These are phyloP conservation scores for Chrysomallon squamiferum DNA, from an alignment of 1,140 invertebrate species.

Conservation along the genomic window DNA sequence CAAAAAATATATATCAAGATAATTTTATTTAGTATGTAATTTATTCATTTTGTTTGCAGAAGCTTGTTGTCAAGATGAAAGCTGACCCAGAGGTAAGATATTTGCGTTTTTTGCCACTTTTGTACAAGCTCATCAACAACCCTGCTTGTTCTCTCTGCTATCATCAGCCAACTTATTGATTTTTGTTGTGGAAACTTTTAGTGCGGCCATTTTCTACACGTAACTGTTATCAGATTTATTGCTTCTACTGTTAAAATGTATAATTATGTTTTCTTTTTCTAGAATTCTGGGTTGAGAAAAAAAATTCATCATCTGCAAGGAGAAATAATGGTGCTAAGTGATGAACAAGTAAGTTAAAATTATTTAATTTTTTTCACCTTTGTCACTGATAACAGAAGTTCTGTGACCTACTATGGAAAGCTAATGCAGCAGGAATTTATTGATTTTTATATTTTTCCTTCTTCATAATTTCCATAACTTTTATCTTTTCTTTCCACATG, in stretches of 20 bases:
- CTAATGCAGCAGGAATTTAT: slow-evolving; percentile 20
- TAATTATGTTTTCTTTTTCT: slow-evolving; percentile 18
- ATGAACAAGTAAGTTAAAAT: slow-evolving; percentile 49
- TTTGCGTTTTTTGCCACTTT: slow-evolving; percentile 13
- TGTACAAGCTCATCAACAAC: slow-evolving; percentile 12
- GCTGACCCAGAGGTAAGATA: slow-evolving; percentile 49
- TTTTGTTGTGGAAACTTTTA: slow-evolving; percentile 42
- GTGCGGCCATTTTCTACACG: slow-evolving; percentile 27
- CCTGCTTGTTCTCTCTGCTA: slow-evolving; percentile 13
- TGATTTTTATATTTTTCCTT: no score
- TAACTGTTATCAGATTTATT: slow-evolving; percentile 22
- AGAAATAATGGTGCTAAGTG: slow-evolving; percentile 51
- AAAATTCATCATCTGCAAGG: slow-evolving; percentile 46
- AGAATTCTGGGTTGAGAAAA: slow-evolving; percentile 52
- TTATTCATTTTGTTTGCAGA: slow-evolving; percentile 37
- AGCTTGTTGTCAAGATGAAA: slow-evolving; percentile 49
- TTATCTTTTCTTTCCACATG: slow-evolving; percentile 17
- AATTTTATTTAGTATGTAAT: background rate
- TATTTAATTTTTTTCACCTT: slow-evolving; percentile 15
- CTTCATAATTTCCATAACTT: slow-evolving; percentile 15
- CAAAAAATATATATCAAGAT: no score
- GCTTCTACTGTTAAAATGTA: background rate
- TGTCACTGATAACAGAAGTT: slow-evolving; percentile 13
- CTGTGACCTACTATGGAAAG: slow-evolving; percentile 23
- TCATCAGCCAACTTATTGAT: slow-evolving; percentile 29